Percentiles rank a stretch among this genome's conserved stretches.
Evolutionary conservation across 1,140 invertebrate species (phyloP).

Genomic region (Drosophila tristis): DNA sequence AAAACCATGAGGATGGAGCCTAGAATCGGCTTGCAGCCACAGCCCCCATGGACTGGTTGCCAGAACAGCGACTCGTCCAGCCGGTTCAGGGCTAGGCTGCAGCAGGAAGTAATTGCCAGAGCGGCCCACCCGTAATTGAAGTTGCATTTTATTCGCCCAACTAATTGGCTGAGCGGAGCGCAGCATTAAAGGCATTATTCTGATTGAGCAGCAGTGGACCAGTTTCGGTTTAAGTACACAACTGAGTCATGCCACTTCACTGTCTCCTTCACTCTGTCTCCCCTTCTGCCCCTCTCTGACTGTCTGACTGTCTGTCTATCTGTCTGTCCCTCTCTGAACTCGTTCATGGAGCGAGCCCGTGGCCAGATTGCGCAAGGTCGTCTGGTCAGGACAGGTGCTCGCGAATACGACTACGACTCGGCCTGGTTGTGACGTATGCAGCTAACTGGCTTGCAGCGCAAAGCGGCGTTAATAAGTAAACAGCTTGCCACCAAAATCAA

Average conservation of each 20-base stretch:
- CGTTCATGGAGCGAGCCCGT: conserved; percentile 44
- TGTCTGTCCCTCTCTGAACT: conserved; percentile 30
- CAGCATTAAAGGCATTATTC: conserved; percentile 53
- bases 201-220: conserved; percentile 74
- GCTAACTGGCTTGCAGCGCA: conserved; percentile 21
- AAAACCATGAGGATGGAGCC: background rate
- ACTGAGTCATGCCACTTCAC: conserved; percentile 48
- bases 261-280: conserved; percentile 6
- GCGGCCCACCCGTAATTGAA: conserved; percentile 46
- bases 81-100: conserved; percentile 69
- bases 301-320: background rate
- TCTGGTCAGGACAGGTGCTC: conserved; percentile 78
- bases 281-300: background rate
- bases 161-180: conserved; percentile 24
- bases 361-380: conserved; percentile 77
- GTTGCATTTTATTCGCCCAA: conserved; percentile 41
- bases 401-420: conserved; percentile 21
- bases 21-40: conserved; percentile 11
- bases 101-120: conserved; percentile 70
- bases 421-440: conserved; percentile 63
- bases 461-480: conserved; percentile 3
- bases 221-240: conserved; percentile 51
- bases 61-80: conserved; percentile 22
- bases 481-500: conserved; percentile 37
- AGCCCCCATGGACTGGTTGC: conserved; percentile 11